These are phyloP conservation scores for Pristionchus fissidentatus DNA, from an alignment of 2,888 invertebrate genomes.

Conservation along the genomic window DNA sequence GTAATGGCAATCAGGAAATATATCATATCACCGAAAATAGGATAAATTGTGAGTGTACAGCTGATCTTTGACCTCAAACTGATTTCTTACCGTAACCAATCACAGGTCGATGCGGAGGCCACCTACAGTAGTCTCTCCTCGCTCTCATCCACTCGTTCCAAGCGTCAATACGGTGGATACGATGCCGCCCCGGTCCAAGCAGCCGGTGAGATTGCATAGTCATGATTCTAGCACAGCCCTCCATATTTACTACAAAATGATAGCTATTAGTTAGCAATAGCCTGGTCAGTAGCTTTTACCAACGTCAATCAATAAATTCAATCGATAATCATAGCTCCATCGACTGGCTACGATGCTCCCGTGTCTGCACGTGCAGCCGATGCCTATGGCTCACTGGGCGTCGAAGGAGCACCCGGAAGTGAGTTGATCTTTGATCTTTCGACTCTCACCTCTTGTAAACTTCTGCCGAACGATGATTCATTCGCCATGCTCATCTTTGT, in stretches of 20 bases:
- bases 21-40: background rate
- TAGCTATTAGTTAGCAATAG: background rate
- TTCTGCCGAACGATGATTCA: no score
- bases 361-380: slow-evolving; percentile 5
- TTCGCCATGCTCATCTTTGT: background rate
- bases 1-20: background rate
- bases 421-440: slow-evolving; percentile 1
- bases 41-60: no score
- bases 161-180: slow-evolving; percentile 59
- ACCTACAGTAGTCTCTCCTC: slow-evolving; percentile 2
- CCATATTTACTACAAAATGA: background rate
- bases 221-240: background rate
- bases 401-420: slow-evolving; percentile 48
- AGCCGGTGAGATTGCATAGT: background rate
- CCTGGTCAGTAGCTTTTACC: background rate
- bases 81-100: background rate
- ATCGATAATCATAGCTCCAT: background rate
- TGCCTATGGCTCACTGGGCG: background rate
- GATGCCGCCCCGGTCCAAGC: slow-evolving; percentile 53
- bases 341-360: slow-evolving; percentile 33
- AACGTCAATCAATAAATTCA: background rate
- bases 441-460: slow-evolving; percentile 4
- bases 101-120: slow-evolving; percentile 12
- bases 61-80: background rate
- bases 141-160: background rate